phyloP scores from a whole-genome alignment of 2,888 invertebrate species.

The Ornithoptera priamus region DNA sequence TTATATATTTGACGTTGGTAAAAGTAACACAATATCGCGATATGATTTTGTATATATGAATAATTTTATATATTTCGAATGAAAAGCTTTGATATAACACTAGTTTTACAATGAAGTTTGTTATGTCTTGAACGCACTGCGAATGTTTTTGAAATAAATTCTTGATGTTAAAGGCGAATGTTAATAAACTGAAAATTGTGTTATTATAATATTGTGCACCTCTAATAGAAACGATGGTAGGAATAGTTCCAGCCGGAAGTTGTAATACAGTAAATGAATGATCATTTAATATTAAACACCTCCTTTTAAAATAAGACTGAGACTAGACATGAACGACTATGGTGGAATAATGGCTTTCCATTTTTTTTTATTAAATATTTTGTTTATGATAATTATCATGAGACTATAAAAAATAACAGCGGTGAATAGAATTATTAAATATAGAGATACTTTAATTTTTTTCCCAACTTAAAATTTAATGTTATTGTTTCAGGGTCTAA shows the following conservation, averaged over 20 bases:
- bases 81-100: conserved; percentile 13
- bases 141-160: conserved; percentile 11
- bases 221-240: background rate
- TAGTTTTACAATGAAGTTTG: conserved; percentile 10
- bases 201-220: conserved; percentile 17
- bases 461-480: no score
- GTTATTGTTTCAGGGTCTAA: no score
- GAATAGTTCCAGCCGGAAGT: background rate
- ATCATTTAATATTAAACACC: no score
- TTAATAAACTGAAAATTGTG: conserved; percentile 23
- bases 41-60: background rate
- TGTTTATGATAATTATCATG: no score
- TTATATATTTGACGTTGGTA: background rate
- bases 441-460: no score
- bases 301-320: no score
- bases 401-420: no score
- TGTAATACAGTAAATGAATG: no score
- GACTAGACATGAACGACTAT: no score
- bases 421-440: no score
- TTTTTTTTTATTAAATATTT: no score
- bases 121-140: conserved; percentile 6
- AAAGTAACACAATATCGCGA: background rate
- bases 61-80: background rate
- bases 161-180: conserved; percentile 6
- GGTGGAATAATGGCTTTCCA: no score